Conservation (phyloP, 2,113 vertebrate genomes). For the Heteronetta atricapilla region DNA sequence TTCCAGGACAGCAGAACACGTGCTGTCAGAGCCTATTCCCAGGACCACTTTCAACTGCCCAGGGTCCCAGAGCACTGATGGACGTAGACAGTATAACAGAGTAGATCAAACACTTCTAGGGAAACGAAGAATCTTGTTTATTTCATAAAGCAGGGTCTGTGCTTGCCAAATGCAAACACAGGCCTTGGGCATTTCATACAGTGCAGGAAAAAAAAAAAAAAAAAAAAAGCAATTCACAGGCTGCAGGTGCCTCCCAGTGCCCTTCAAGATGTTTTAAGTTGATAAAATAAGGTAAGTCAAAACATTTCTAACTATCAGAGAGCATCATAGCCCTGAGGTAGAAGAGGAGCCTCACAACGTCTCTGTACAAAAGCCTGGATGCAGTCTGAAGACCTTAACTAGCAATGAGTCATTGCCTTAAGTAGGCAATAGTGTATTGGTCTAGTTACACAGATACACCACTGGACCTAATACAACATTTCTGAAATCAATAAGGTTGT, state of each 20-base stretch:
- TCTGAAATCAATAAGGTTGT: background rate
- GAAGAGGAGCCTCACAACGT: background rate
- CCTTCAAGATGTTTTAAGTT: slow-evolving; percentile 17
- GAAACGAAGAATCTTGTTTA: slow-evolving; percentile 38
- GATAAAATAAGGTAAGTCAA: background rate
- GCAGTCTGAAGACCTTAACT: background rate
- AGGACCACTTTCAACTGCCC: background rate
- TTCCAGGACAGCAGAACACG: background rate
- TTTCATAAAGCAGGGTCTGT: background rate
- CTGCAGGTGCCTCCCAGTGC: slow-evolving; percentile 4
- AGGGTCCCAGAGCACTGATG: background rate
- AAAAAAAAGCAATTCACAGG: background rate
- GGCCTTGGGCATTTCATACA: background rate
- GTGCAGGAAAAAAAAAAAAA: background rate
- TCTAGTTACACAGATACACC: background rate
- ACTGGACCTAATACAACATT: background rate
- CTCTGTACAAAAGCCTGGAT: background rate
- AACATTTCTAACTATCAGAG: slow-evolving; percentile 12
- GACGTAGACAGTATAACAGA: background rate
- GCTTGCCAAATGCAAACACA: slow-evolving; percentile 15
- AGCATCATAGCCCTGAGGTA: background rate
- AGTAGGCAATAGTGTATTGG: background rate
- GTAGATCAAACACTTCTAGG: background rate
- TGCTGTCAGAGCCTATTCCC: background rate
- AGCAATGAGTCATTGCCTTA: background rate